Evolutionary conservation across 2,888 invertebrate genomes (phyloP).

Genomic region (Coenonympha glycerion): DNA sequence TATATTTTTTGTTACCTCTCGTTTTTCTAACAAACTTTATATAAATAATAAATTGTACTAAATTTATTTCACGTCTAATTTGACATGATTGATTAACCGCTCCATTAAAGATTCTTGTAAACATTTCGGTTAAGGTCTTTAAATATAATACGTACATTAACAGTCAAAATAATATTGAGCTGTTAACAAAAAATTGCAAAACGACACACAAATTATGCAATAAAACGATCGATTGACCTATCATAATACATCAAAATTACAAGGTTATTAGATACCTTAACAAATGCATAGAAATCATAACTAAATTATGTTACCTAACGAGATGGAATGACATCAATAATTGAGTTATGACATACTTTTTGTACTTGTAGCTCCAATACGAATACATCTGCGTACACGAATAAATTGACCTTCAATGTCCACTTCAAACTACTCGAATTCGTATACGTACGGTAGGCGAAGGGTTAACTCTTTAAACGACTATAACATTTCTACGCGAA

Average conservation of each 20-base stretch:
- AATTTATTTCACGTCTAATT: not conserved
- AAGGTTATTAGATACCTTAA: conserved; percentile 11
- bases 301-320: conserved; percentile 19
- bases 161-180: not conserved
- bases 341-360: conserved; percentile 25
- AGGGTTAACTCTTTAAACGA: not conserved
- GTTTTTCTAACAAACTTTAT: too few relatives aligned
- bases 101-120: not conserved
- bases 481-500: not conserved
- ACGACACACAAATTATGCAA: not conserved
- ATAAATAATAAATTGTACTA: too few relatives aligned
- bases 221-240: conserved; percentile 2
- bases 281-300: conserved; percentile 16
- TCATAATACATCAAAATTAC: conserved; percentile 9
- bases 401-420: conserved; percentile 28
- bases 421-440: conserved; percentile 33
- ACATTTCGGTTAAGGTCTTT: not conserved
- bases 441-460: conserved; percentile 11
- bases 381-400: conserved; percentile 15
- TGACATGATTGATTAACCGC: not conserved
- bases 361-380: too few relatives aligned
- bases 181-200: not conserved
- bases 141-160: not conserved
- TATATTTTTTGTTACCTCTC: too few relatives aligned
- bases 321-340: conserved; percentile 21